Base-by-base conservation (phyloP, 2,797 vertebrate genomes). In the Rachycentron canadum region DNA sequence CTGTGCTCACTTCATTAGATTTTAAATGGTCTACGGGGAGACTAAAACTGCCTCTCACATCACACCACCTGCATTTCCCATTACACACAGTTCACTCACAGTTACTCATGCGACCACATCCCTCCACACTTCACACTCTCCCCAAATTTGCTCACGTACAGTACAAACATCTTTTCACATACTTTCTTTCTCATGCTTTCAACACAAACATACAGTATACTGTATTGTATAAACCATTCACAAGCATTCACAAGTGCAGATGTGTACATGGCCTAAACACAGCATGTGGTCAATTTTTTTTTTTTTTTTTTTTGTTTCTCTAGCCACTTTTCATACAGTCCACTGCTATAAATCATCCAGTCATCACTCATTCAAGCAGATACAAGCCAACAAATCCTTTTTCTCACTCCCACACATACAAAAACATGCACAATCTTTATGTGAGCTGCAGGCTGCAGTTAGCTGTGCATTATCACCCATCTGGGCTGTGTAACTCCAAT, bases 1-100 rank as follows among this genome's bases (percentile, higher is more conserved):
- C 93, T 89, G 84, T 93, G 91, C 90, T 95, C 93, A 94, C 94
- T 95, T 95, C 94, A 96, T 95, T 95, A 93, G 82, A 91, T 69
- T 93, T 95, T 93, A 93, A 95, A 91, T 82, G 88, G 90, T 83
- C 94, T 91, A 59, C 83, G 70, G 94, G 93, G 94, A 94, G 80
- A 88, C 85, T 41, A 73, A 74, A 70, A 75, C 92, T 93, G 94
- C 92, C 90, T 94, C 93, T 93, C 91, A 90, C 92, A 95, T 94
- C 88, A 89, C 93, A 78, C 91, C 94, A 95, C 93, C 94, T 95
- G 95, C 85, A 81, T 91, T 94, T 93, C 89, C 88, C 93, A 95
- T 95, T 92, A 94, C 86, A 88, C 82, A 63, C 81, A 70, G 81
- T 79, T 81, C 82, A 79, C 85, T 86, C 85, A 82, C 81, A 79